A percentile compares a stretch with the other conserved stretches of the same genome.
phyloP scores from a whole-genome alignment of 2,797 vertebrate genomes.

The Podarcis siculus region DNA sequence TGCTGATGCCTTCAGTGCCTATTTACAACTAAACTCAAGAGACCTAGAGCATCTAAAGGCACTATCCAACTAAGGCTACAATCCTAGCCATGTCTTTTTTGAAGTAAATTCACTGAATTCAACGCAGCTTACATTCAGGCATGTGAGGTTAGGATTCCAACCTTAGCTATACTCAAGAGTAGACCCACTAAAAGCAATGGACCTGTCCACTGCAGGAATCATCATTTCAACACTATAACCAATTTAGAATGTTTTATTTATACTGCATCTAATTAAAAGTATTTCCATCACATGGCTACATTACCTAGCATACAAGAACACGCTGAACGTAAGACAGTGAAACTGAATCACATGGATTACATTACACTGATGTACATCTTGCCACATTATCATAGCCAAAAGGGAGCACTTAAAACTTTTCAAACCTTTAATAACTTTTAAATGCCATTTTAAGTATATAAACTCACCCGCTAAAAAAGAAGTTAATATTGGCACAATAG shows the following conservation, averaged over 20 bases:
- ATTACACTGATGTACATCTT: neutral
- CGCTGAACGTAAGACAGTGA: conserved; percentile 26
- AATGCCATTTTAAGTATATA: neutral
- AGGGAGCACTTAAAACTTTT: neutral
- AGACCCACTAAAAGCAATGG: too few relatives aligned
- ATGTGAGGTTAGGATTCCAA: neutral
- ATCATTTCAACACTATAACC: neutral
- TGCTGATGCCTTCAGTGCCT: neutral
- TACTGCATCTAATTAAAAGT: conserved; percentile 42
- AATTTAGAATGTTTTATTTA: conserved; percentile 14
- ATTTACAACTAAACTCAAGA: neutral
- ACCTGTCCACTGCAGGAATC: neutral
- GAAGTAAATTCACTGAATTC: too few relatives aligned
- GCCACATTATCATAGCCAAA: neutral
- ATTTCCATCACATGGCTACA: neutral
- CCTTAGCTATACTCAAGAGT: too few relatives aligned
- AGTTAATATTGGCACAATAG: neutral
- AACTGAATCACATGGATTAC: conserved; percentile 28
- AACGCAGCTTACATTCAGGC: too few relatives aligned
- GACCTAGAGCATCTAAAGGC: too few relatives aligned
- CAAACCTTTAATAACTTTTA: too few relatives aligned
- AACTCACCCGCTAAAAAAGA: neutral
- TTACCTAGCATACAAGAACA: conserved; percentile 27
- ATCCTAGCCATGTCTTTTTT: too few relatives aligned
- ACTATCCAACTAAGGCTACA: too few relatives aligned